Conservation (phyloP, 2,797 vertebrate genomes). For the Malacoraja senta region DNA sequence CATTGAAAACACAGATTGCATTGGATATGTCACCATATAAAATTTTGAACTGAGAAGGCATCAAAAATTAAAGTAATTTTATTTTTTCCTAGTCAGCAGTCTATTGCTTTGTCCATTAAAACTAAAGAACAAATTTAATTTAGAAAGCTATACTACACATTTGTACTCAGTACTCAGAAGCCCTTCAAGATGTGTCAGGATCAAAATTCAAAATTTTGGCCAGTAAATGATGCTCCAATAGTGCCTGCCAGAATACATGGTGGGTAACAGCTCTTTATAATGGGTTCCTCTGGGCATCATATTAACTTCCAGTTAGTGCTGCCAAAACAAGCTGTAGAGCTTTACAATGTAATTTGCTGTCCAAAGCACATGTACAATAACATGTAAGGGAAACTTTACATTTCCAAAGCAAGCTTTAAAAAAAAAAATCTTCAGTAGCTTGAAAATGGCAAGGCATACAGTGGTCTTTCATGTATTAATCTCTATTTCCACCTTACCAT, state of each 20-base stretch:
- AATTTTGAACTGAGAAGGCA: not conserved
- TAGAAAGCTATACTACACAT: not conserved
- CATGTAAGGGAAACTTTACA: not conserved
- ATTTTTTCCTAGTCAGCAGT: not conserved
- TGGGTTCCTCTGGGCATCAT: not conserved
- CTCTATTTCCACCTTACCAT: not conserved
- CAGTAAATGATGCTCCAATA: not conserved
- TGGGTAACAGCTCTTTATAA: not conserved
- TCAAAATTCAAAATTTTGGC: not conserved
- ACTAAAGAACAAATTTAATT: conserved; percentile 11
- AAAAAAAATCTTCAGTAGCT: not conserved
- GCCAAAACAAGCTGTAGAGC: not conserved
- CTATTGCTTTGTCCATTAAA: not conserved
- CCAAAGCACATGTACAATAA: not conserved
- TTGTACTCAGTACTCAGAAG: not conserved
- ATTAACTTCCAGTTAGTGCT: not conserved
- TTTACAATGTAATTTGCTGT: not conserved
- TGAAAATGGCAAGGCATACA: not conserved
- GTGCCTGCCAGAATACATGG: not conserved
- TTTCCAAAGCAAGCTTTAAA: not conserved
- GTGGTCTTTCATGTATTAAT: not conserved
- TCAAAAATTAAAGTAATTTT: not conserved
- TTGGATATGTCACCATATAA: not conserved
- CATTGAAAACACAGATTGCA: not conserved
- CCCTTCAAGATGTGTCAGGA: not conserved